phyloP scores from a whole-genome alignment of 2,797 vertebrate genomes.

The Scolopax bukidnonensis region DNA sequence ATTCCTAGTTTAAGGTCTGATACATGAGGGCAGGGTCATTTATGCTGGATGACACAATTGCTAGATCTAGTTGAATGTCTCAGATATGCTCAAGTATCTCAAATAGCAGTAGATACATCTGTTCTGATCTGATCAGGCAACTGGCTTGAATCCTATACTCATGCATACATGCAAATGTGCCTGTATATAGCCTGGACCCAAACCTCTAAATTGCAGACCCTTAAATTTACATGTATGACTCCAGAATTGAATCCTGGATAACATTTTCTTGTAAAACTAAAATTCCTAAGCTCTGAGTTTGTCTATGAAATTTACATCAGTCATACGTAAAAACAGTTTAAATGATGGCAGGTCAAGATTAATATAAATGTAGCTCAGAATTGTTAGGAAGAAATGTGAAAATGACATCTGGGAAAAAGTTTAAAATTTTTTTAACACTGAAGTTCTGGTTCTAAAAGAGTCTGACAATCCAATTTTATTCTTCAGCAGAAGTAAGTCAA shows the following conservation, averaged over 20 bases:
- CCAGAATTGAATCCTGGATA: background rate
- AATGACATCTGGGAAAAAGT: background rate
- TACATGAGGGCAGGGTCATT: background rate
- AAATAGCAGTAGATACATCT: background rate
- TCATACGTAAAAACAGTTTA: background rate
- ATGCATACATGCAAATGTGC: accelerated
- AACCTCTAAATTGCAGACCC: background rate
- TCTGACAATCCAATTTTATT: constrained; percentile 26
- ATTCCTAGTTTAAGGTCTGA: background rate
- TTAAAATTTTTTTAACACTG: background rate
- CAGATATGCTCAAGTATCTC: background rate
- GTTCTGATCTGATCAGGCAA: background rate
- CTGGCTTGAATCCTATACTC: background rate
- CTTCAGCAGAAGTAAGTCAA: background rate
- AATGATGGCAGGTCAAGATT: background rate
- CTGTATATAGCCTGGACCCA: background rate
- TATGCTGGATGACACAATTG: background rate
- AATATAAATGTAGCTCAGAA: background rate
- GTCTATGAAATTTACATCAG: background rate
- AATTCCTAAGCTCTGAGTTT: background rate
- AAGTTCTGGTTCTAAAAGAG: background rate
- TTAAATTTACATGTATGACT: background rate
- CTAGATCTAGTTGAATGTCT: background rate
- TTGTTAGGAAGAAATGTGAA: background rate
- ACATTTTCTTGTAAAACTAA: background rate